phyloP scores from a whole-genome alignment of 2,888 invertebrate species.

The Argyresthia goedartella region DNA sequence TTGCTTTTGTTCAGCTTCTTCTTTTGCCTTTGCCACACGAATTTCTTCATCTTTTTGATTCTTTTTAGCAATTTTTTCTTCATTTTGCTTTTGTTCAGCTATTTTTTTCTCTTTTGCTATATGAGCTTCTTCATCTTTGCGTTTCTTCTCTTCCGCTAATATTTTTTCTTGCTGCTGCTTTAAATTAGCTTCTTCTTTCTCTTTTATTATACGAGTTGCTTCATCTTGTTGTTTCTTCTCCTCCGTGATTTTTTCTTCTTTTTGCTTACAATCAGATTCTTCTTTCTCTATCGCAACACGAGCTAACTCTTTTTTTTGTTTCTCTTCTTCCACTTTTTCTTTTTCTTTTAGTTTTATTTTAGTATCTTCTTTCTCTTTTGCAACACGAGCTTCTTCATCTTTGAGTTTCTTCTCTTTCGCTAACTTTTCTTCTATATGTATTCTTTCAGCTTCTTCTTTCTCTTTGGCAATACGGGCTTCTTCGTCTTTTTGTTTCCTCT shows the following conservation, averaged over 20 bases:
- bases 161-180: conserved; percentile 3
- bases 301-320: neutral
- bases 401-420: conserved; percentile 3
- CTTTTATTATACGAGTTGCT: conserved; percentile 4
- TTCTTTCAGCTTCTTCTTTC: conserved; percentile 3
- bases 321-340: conserved; percentile 9
- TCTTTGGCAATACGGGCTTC: conserved; percentile 4
- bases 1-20: conserved; percentile 11
- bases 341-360: conserved; percentile 14
- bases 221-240: conserved; percentile 11
- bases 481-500: conserved; percentile 10
- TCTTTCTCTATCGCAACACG: neutral
- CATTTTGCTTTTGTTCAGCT: conserved; percentile 16
- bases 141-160: conserved; percentile 6
- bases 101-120: neutral
- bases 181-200: neutral
- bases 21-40: conserved; percentile 7
- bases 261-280: conserved; percentile 15
- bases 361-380: conserved; percentile 6
- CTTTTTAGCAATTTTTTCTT: conserved; percentile 5
- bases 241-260: conserved; percentile 9
- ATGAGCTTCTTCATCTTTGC: no score
- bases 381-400: conserved; percentile 12
- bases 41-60: conserved; percentile 3
- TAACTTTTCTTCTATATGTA: neutral